Conservation (phyloP, 2,113 vertebrate species). For the Rhinichthys klamathensis region DNA sequence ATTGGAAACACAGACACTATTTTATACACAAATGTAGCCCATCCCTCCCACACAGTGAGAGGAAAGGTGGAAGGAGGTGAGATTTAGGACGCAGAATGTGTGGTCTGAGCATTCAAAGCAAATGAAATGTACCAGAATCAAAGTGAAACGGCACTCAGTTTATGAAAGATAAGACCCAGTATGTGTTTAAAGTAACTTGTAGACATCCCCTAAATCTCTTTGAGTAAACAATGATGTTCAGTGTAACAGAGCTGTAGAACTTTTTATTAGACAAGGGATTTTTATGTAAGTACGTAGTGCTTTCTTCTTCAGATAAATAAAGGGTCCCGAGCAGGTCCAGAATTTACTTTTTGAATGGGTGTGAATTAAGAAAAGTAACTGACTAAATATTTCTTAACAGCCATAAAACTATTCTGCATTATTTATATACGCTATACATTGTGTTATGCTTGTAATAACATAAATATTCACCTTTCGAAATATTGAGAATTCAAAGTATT, state of each 20-base stretch:
- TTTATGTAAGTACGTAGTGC: constrained; percentile 15
- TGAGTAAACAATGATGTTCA: constrained; percentile 49
- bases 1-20: constrained; percentile 12
- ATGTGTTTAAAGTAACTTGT: constrained; percentile 66
- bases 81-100: constrained; percentile 59
- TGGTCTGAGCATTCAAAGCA: constrained; percentile 57
- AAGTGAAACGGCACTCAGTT: constrained; percentile 57
- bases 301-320: constrained; percentile 36
- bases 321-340: background rate
- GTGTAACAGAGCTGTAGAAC: constrained; percentile 46
- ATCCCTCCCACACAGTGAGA: constrained; percentile 44
- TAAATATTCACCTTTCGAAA: background rate
- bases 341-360: background rate
- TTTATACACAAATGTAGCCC: constrained; percentile 38
- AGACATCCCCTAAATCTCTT: constrained; percentile 65
- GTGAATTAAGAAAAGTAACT: background rate
- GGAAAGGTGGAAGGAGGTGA: constrained; percentile 37
- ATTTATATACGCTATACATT: background rate
- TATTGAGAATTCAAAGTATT: background rate
- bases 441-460: background rate
- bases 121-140: constrained; percentile 65
- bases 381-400: background rate
- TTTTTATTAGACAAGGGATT: constrained; percentile 47
- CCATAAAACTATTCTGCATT: background rate
- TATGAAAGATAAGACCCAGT: constrained; percentile 66